Evolutionary conservation across 1,140 invertebrate genomes (phyloP).

Genomic region (Aplysia californica): DNA sequence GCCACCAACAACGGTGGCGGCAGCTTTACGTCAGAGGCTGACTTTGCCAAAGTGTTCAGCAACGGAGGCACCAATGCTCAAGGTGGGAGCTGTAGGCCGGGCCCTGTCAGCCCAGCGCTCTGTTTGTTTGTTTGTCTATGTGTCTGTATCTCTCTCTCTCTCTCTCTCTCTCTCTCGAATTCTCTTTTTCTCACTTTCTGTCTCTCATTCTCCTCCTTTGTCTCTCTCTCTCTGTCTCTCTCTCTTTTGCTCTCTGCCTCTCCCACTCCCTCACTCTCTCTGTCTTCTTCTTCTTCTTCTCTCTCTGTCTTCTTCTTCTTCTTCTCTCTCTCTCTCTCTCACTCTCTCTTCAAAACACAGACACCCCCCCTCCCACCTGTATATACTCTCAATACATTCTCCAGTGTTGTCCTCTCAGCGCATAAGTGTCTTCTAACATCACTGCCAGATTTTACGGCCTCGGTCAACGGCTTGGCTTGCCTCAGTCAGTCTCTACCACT

Average conservation of each 20-base stretch:
- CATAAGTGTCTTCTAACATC: too few species aligned
- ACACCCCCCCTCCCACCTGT: too few species aligned
- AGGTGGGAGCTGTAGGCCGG: conserved; percentile 27
- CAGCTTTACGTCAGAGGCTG: conserved; percentile 55
- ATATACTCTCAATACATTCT: too few species aligned
- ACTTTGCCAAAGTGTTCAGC: conserved; percentile 62
- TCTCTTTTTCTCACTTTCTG: neutral
- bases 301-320: conserved; percentile 4
- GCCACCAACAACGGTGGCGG: neutral
- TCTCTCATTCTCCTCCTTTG: neutral
- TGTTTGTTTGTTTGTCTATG: too few species aligned
- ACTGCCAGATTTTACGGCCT: too few species aligned
- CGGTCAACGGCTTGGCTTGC: too few species aligned
- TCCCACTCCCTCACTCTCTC: conserved; percentile 5
- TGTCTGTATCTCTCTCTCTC: neutral
- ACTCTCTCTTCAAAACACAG: too few species aligned
- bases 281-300: neutral
- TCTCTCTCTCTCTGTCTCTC: neutral
- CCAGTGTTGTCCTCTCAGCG: too few species aligned
- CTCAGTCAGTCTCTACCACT: too few species aligned
- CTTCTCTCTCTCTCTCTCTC: conserved; percentile 18
- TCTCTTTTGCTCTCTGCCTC: neutral
- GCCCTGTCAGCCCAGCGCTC: neutral
- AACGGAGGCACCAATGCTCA: conserved; percentile 34
- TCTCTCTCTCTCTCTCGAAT: neutral